Conservation (phyloP, 2,888 invertebrate genomes). For the Lottia gigantea region DNA sequence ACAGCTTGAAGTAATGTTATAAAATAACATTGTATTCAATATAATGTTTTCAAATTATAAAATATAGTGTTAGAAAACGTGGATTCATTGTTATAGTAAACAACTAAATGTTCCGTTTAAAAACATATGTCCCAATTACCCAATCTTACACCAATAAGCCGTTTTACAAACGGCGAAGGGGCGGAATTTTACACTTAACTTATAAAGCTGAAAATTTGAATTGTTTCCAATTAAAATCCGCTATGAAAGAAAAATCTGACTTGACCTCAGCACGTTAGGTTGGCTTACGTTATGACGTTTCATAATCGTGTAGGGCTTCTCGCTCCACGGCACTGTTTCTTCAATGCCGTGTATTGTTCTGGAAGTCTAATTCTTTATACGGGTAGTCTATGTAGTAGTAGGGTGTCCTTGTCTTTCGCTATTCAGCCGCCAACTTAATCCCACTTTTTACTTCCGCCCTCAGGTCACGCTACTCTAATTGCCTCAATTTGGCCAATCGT, state of each 20-base stretch:
- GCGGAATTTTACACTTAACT: slow-evolving; percentile 8
- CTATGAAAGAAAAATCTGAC: not conserved
- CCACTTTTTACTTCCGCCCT: slow-evolving; percentile 16
- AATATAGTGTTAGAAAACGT: too few species aligned
- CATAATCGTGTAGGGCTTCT: too few species aligned
- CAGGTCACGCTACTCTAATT: slow-evolving; percentile 23
- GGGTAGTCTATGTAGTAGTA: not conserved
- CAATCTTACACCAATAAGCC: not conserved
- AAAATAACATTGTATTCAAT: too few species aligned
- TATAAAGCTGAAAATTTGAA: not conserved
- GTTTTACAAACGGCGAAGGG: not conserved
- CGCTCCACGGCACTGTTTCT: too few species aligned
- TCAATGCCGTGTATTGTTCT: too few species aligned
- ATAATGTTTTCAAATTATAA: too few species aligned
- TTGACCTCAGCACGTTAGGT: too few species aligned
- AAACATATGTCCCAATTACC: slow-evolving; percentile 8
- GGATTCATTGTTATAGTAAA: too few species aligned
- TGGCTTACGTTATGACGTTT: too few species aligned
- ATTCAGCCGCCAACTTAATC: not conserved
- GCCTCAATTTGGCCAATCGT: slow-evolving; percentile 28
- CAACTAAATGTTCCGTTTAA: not conserved
- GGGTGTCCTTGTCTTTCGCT: slow-evolving; percentile 5
- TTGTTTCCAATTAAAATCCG: slow-evolving; percentile 3
- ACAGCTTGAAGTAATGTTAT: too few species aligned
- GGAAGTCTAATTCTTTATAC: not conserved